A percentile compares a stretch with the other conserved stretches of the same genome.
Evolutionary conservation across 2,888 invertebrate genomes (phyloP).

Genomic region (Chrysodeixis includens): DNA sequence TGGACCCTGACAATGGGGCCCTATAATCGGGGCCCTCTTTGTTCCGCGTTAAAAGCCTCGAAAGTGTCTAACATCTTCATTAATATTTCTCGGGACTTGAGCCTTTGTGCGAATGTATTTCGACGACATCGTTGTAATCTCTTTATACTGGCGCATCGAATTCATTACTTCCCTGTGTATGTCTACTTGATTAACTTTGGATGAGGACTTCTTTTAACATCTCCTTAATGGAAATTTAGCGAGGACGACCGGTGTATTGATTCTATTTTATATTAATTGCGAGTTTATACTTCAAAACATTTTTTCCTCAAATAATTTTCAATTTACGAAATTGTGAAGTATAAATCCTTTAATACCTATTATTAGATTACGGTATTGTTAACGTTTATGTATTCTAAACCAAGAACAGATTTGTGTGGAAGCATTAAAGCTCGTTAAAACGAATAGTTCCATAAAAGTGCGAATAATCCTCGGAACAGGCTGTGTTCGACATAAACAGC

Average conservation of each 20-base stretch:
- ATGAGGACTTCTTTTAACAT: not conserved
- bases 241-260: not conserved
- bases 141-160: conserved; percentile 34
- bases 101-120: conserved; percentile 37
- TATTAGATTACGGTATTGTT: not conserved
- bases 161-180: conserved; percentile 24
- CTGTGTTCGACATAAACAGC: conserved; percentile 42
- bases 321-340: not conserved
- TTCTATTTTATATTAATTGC: not conserved
- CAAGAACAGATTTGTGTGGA: not conserved
- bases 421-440: conserved; percentile 31
- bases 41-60: conserved; percentile 75
- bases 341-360: not conserved
- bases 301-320: too few species aligned
- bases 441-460: conserved; percentile 41
- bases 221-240: not conserved
- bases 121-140: conserved; percentile 58
- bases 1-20: conserved; percentile 63
- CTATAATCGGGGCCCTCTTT: conserved; percentile 69
- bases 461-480: conserved; percentile 29
- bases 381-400: not conserved
- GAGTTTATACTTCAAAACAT: too few species aligned
- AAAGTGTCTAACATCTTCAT: conserved; percentile 82
- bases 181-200: not conserved
- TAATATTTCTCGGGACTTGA: conserved; percentile 70